phyloP scores from a whole-genome alignment of 1,140 invertebrate species.

The Caenorhabditis remanei region DNA sequence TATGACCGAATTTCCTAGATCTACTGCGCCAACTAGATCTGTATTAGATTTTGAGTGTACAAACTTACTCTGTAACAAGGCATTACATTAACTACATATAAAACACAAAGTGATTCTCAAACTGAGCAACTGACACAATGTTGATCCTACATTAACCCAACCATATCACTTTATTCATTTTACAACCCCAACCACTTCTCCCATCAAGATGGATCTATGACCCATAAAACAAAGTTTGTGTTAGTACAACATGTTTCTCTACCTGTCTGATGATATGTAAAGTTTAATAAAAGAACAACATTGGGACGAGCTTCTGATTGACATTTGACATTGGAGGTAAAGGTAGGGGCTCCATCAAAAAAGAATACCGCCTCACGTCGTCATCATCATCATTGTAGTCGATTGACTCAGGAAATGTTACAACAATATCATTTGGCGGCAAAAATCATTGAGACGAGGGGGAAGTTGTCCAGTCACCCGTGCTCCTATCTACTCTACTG shows the following conservation, averaged over 20 bases:
- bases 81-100: too few relatives aligned
- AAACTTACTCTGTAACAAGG: too few relatives aligned
- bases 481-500: background rate
- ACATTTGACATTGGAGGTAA: slow-evolving; percentile 4
- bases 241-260: background rate
- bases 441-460: background rate
- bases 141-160: slow-evolving; percentile 8
- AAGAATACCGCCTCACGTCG: slow-evolving; percentile 47
- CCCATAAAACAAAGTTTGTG: background rate
- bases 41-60: too few relatives aligned
- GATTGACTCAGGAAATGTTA: slow-evolving; percentile 53
- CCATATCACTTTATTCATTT: slow-evolving; percentile 32
- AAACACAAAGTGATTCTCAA: background rate
- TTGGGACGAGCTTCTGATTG: background rate
- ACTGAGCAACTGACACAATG: background rate
- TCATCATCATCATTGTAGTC: slow-evolving; percentile 5
- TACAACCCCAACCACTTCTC: background rate
- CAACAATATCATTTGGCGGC: slow-evolving; percentile 55
- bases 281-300: slow-evolving; percentile 54
- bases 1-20: too few relatives aligned
- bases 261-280: background rate
- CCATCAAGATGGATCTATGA: background rate
- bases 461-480: slow-evolving; percentile 26
- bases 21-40: too few relatives aligned
- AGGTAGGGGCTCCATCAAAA: slow-evolving; percentile 23